A percentile compares a stretch with the other conserved stretches of the same genome.
These are phyloP conservation scores for Sepioteuthis lessoniana DNA, from an alignment of 2,888 invertebrate species.

Conservation along the genomic window DNA sequence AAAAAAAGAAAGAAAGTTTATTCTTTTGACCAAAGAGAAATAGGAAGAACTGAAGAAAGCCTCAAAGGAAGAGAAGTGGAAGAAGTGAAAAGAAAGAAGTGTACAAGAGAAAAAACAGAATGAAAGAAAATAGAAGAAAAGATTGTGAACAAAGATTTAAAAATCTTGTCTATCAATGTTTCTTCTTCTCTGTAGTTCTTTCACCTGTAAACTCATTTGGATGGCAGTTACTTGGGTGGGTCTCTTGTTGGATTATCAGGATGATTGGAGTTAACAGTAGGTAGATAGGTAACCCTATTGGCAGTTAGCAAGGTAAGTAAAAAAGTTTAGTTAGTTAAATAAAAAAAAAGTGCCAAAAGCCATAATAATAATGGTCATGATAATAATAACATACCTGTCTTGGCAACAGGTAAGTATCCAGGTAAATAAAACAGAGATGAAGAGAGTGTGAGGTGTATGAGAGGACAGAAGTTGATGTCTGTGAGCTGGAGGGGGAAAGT, in stretches of 20 bases:
- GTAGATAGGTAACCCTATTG: neutral
- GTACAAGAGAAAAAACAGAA: neutral
- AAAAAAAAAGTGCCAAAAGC: neutral
- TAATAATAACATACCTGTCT: neutral
- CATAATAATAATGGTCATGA: neutral
- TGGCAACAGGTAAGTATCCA: neutral
- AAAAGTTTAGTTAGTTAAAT: neutral
- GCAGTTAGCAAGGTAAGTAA: neutral
- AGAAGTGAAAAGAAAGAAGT: neutral
- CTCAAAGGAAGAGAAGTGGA: neutral
- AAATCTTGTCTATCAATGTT: neutral
- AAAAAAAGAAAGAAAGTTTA: too few relatives aligned
- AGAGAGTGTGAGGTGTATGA: neutral
- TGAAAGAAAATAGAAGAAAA: neutral
- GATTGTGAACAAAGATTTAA: neutral
- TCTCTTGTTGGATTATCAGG: neutral
- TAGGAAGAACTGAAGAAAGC: neutral
- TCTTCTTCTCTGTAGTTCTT: neutral
- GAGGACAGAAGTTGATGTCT: neutral
- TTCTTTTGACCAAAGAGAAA: neutral
- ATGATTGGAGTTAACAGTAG: neutral
- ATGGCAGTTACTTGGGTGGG: neutral
- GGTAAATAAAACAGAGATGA: neutral
- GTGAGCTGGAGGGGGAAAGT: neutral
- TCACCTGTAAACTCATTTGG: constrained; percentile 4